Base-by-base conservation (phyloP, 37 sponge, comb jelly and placozoan genomes). In the Petrosia ficiformis region DNA sequence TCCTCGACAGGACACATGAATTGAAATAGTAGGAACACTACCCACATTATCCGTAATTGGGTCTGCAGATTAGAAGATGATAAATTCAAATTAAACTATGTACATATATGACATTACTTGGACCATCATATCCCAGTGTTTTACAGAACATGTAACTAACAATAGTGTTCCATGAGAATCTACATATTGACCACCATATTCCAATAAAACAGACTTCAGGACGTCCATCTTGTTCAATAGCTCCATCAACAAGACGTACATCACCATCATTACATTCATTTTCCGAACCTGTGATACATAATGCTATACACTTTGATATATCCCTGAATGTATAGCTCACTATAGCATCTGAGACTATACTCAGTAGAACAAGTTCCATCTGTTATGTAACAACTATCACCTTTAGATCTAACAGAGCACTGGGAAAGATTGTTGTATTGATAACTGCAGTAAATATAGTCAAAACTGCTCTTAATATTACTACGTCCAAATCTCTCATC, bases 111-210 rank as follows among this genome's bases (percentile, higher is more conserved):
- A n/a, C n/a, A n/a, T n/a, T 48, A 48, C 54, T 48, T 19, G 54
- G 14, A 19, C 54, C 54, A 61, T 61, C 63, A 61, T 61, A 61
- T 5, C 63, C 63, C 63, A 61, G 22, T 61, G 11, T 24, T n/a
- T 8, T n/a, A 29, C 63, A 61, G 63, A n/a, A 11, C 5, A 61
- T 29, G 5, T 26, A n/a, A 5, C 28, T 5, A n/a, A 26, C 63
- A 61, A 61, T 61, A 26, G 63, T 61, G 28, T 11, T 26, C 25
- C 14, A 61, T 61, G 28, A 24, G 6, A 6, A 61, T 61, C 5
- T 5, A 61, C 63, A 61, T 24, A 61, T 29, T 61, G 63, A 26
- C 5, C 63, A 6, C 63, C 63, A 61, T n/a, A 61, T 5, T 8
- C 63, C 63, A 61, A 26, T 61, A 29, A n/a, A 6, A 61, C 63